phyloP scores from a whole-genome alignment of 2,797 vertebrate genomes.

The Chelon auratus region DNA sequence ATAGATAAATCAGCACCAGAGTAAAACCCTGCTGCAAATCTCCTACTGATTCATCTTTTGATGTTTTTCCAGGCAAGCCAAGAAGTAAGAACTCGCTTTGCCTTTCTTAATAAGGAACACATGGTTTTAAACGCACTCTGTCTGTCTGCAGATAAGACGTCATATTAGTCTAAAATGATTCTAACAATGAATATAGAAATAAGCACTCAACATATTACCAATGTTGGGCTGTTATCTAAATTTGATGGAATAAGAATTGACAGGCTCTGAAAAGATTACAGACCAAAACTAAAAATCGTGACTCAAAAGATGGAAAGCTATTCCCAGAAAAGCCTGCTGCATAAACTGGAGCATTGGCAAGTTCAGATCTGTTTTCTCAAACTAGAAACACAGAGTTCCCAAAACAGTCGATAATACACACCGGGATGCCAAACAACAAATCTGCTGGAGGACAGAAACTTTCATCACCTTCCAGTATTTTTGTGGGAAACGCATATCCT shows the following conservation, averaged over 20 bases:
- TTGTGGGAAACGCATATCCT: constrained; percentile 46
- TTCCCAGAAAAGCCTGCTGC: constrained; percentile 30
- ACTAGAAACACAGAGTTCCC: constrained; percentile 61
- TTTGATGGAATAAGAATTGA: constrained; percentile 26
- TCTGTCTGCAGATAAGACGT: constrained; percentile 9
- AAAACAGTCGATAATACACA: constrained; percentile 70
- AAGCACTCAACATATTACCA: neutral
- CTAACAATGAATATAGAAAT: constrained; percentile 8
- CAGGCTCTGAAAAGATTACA: constrained; percentile 30
- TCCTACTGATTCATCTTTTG: constrained; percentile 47
- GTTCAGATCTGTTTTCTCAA: constrained; percentile 59
- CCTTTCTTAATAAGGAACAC: constrained; percentile 57
- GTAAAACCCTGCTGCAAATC: constrained; percentile 40
- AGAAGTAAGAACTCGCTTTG: constrained; percentile 31
- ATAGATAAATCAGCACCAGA: constrained; percentile 57
- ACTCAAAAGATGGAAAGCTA: constrained; percentile 17
- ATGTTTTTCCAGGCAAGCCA: constrained; percentile 49
- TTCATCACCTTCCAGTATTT: constrained; percentile 51
- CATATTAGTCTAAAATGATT: constrained; percentile 1
- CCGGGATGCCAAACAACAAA: constrained; percentile 55
- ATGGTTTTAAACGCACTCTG: constrained; percentile 32
- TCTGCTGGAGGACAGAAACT: constrained; percentile 35
- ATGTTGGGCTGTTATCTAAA: constrained; percentile 8
- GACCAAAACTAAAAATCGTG: constrained; percentile 1
- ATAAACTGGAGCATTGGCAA: constrained; percentile 19